These are phyloP conservation scores for Regulus satrapa DNA, from an alignment of 2,113 vertebrate genomes.

Conservation along the genomic window DNA sequence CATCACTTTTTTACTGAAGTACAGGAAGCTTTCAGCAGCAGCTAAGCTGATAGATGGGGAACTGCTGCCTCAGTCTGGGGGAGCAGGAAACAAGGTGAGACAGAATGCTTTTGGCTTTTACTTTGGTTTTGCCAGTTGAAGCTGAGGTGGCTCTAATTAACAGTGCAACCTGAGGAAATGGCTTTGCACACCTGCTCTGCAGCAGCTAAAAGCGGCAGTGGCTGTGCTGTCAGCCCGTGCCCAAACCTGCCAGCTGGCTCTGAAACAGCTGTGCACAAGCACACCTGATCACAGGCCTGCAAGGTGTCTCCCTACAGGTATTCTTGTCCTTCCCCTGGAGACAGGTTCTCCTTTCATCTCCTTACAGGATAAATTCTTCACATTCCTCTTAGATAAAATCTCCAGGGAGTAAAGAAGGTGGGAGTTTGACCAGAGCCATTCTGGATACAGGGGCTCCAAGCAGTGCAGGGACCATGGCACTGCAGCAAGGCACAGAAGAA, in stretches of 20 bases:
- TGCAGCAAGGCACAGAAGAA: not conserved
- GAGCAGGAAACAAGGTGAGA: not conserved
- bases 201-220: not conserved
- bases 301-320: not conserved
- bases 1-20: not conserved
- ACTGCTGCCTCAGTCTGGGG: not conserved
- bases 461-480: not conserved
- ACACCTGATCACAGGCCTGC: not conserved
- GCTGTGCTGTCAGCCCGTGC: not conserved
- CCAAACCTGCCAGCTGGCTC: not conserved
- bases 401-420: not conserved
- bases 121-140: not conserved
- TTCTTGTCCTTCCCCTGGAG: not conserved
- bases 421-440: not conserved
- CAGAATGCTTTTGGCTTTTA: not conserved
- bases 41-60: not conserved
- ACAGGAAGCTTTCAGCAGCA: not conserved
- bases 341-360: not conserved
- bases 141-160: not conserved
- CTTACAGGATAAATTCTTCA: not conserved
- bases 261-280: not conserved
- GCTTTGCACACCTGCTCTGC: not conserved
- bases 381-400: not conserved
- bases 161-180: not conserved
- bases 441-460: not conserved